Conservation (phyloP, 1,140 invertebrate species). For the Drosophila subpulchrella region DNA sequence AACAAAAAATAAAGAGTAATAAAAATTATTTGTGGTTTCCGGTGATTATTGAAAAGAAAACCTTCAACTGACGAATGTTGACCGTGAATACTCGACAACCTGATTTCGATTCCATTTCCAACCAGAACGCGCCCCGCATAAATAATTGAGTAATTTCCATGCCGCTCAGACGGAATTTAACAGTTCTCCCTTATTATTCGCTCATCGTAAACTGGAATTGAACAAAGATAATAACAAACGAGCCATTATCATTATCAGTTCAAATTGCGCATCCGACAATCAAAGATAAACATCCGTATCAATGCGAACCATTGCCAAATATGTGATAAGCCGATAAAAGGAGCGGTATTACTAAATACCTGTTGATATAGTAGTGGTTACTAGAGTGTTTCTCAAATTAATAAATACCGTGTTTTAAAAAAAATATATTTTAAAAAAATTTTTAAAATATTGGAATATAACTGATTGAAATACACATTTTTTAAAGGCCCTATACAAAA, state of each 20-base stretch:
- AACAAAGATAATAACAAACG: conserved; percentile 35
- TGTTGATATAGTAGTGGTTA: conserved; percentile 1
- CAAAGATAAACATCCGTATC: conserved; percentile 69
- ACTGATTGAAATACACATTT: too few species aligned
- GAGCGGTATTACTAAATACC: conserved; percentile 18
- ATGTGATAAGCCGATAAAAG: conserved; percentile 49
- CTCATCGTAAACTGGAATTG: conserved; percentile 36
- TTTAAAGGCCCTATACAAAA: too few species aligned
- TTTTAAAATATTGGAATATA: background rate
- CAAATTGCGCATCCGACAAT: conserved; percentile 63
- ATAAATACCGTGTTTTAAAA: background rate
- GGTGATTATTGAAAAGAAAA: conserved; percentile 36
- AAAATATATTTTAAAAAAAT: background rate
- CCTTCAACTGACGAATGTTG: conserved; percentile 53
- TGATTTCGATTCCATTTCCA: conserved; percentile 23
- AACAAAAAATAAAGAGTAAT: background rate
- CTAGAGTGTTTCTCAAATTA: background rate
- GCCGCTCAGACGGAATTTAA: conserved; percentile 41
- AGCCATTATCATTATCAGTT: conserved; percentile 60
- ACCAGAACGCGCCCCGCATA: conserved; percentile 59
- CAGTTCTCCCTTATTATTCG: conserved; percentile 33
- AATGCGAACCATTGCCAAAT: conserved; percentile 48
- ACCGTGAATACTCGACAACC: conserved; percentile 64
- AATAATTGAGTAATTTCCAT: conserved; percentile 75
- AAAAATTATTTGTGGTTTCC: conserved; percentile 24